Evolutionary conservation across 2,113 vertebrate genomes (phyloP).

Genomic region (Cheilinus undulatus): DNA sequence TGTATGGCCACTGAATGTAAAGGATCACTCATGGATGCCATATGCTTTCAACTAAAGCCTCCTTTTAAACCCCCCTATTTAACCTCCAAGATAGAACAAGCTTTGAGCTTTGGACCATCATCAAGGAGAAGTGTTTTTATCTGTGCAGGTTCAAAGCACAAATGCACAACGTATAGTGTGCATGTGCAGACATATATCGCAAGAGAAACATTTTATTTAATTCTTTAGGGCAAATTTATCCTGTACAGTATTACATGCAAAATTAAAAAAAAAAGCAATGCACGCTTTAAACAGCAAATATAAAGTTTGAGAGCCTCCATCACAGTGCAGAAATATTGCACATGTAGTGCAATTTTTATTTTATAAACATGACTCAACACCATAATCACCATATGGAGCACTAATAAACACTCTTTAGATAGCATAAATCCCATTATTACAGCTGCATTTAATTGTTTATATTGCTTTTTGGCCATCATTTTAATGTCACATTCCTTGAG

Average conservation of each 20-base stretch:
- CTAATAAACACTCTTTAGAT: neutral
- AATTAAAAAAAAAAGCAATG: neutral
- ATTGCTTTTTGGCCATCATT: no score
- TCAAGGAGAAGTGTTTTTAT: slow-evolving; percentile 56
- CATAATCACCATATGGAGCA: neutral
- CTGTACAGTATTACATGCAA: neutral
- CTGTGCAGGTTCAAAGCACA: slow-evolving; percentile 45
- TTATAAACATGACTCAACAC: neutral
- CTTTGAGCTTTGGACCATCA: slow-evolving; percentile 59
- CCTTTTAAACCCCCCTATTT: slow-evolving; percentile 65
- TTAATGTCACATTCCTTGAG: no score
- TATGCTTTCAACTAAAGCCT: slow-evolving; percentile 80
- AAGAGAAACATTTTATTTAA: neutral
- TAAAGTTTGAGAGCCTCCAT: slow-evolving; percentile 32
- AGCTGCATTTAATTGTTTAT: no score
- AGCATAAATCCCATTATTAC: no score
- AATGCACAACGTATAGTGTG: slow-evolving; percentile 10
- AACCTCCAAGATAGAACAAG: slow-evolving; percentile 69
- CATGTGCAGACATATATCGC: neutral
- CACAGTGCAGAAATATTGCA: slow-evolving; percentile 21
- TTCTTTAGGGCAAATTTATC: slow-evolving; percentile 1
- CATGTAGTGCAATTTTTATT: slow-evolving; percentile 13
- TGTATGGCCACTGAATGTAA: slow-evolving; percentile 77
- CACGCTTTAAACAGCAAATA: slow-evolving; percentile 36
- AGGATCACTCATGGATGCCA: slow-evolving; percentile 78